Evolutionary conservation across 1,140 invertebrate species (phyloP), one percentile per base, ranked within the genome.

Genomic region (Ericerus pela): DNA sequence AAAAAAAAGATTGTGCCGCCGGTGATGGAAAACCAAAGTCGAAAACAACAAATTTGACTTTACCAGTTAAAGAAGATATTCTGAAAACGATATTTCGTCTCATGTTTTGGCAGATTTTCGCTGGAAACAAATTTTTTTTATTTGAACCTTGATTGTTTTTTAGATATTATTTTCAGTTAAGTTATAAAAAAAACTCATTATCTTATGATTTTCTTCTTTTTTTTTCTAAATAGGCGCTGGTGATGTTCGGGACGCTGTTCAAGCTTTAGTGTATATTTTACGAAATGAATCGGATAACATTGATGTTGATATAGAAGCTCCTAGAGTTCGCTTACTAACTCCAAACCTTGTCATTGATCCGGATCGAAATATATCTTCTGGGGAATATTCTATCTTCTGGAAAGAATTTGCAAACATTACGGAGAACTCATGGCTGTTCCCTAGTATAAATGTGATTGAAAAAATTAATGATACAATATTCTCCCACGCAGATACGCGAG

Each of bases 391-490:
- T 18, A 29, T 30, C 11, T 12, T 55, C 10, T 4, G 43, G 33
- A 11, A 30, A 6, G 14, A 28, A 27, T 28, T 16, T 53, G 47
- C 20, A 22, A n/a, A 29, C 28, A 36, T 51, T 30, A 16, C 16
- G 43, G 16, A 53, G 64, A n/a, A 52, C 47, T 27, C 61, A 58
- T 67, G 67, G 62, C 76, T 76, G 8, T 77, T 74, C 64, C 60
- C 70, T n/a, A 75, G 74, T 28, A 70, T 76, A 53, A 81, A 81
- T 67, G 67, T 76, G 33, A 73, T 80, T 36, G 72, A 73, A 62
- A 77, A 79, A 67, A 61, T 67, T 28, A 72, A 67, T 30, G 78
- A 80, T 64, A 66, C 67, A 52, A 67, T 79, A 1, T 65, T 68
- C 3, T 26, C 60, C 18, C 51, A 59, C 24, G 36, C 58, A 27